Conservation (phyloP, 2,888 invertebrate species). For the Nomada lathburiana region DNA sequence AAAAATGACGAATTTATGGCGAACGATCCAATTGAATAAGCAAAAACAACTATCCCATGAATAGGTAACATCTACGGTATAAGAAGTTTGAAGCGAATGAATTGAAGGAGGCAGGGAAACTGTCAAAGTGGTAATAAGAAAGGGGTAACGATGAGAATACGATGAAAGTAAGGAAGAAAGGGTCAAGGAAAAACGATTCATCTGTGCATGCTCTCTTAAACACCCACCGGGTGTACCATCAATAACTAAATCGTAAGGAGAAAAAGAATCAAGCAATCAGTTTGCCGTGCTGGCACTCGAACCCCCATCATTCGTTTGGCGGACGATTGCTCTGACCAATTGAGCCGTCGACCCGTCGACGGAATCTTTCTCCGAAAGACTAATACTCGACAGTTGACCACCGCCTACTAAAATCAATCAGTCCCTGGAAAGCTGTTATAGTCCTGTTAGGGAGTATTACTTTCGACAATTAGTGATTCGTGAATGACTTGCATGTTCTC, state of each 20-base stretch:
- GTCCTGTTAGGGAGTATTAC: slow-evolving; percentile 4
- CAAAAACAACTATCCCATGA: background rate
- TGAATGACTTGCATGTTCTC: background rate
- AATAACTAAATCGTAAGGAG: slow-evolving; percentile 40
- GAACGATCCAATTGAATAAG: too few species aligned
- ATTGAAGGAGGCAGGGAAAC: background rate
- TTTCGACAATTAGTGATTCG: background rate
- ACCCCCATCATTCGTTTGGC: slow-evolving; percentile 20
- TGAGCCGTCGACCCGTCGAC: slow-evolving; percentile 18
- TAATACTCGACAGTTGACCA: background rate
- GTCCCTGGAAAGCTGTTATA: background rate
- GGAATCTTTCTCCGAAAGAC: slow-evolving; percentile 8
- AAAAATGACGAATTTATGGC: too few species aligned
- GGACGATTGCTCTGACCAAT: slow-evolving; percentile 16
- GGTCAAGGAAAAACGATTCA: background rate
- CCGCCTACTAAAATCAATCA: slow-evolving; percentile 8
- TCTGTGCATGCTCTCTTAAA: slow-evolving; percentile 13
- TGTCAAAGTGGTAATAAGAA: background rate
- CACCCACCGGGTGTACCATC: slow-evolving; percentile 5
- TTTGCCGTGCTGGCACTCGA: background rate
- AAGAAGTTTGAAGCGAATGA: background rate
- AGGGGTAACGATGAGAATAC: background rate
- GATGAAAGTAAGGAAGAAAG: background rate
- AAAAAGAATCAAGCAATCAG: slow-evolving; percentile 19
- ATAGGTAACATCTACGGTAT: background rate